Evolutionary conservation across 2,888 invertebrate species (phyloP).

Genomic region (Tipula lateralis): DNA sequence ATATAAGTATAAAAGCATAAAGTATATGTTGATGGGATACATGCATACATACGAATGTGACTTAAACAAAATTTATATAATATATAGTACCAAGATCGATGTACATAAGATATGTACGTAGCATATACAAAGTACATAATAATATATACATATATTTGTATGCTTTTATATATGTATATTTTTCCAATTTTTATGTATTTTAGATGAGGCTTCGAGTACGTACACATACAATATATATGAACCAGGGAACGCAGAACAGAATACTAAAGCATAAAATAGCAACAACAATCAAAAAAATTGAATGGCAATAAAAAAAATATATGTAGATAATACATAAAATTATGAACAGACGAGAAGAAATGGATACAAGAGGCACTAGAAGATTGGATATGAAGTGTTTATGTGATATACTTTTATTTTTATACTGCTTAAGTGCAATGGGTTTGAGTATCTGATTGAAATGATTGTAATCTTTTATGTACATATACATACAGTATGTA

Average conservation of each 20-base stretch:
- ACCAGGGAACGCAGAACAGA: background rate
- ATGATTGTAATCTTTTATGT: background rate
- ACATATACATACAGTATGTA: background rate
- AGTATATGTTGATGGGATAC: too few species aligned
- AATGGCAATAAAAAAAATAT: constrained; percentile 1
- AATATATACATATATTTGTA: background rate
- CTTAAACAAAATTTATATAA: background rate
- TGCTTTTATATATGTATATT: background rate
- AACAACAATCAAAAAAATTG: background rate
- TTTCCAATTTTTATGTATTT: background rate
- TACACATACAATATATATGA: background rate
- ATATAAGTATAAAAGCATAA: too few species aligned
- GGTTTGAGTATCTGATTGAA: constrained; percentile 24
- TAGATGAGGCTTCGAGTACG: constrained; percentile 11
- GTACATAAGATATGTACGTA: background rate
- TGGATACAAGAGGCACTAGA: constrained; percentile 11
- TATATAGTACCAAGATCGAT: too few species aligned
- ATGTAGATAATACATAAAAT: constrained; percentile 8
- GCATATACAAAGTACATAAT: background rate
- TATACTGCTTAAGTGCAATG: background rate
- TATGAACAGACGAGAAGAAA: background rate
- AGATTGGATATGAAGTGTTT: constrained; percentile 13
- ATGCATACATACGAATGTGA: background rate
- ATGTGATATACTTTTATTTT: constrained; percentile 19
- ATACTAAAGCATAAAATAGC: background rate